Percentiles rank a stretch among this genome's conserved stretches.
Evolutionary conservation across 1,140 invertebrate species (phyloP).

Genomic region (Yoshiicerus persimilis): DNA sequence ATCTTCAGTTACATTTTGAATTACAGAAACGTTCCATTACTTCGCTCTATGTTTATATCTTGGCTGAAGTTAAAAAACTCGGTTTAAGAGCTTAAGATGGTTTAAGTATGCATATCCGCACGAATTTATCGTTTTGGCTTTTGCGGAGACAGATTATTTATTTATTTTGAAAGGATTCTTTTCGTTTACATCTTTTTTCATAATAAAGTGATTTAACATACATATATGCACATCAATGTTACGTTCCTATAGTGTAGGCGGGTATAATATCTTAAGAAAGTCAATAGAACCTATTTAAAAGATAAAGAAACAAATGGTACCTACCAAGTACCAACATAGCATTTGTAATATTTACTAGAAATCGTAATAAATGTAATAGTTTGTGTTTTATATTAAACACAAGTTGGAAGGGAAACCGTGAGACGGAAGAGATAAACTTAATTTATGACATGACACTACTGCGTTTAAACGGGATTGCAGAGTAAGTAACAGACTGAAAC

Average conservation of each 20-base stretch:
- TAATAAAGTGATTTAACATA: neutral
- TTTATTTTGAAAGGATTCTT: neutral
- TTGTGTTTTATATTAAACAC: neutral
- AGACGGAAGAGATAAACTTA: neutral
- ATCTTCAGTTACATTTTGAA: neutral
- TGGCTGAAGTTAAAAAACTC: neutral
- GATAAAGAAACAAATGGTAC: neutral
- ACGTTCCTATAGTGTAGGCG: neutral
- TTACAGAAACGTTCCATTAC: neutral
- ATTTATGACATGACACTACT: neutral
- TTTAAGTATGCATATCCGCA: neutral
- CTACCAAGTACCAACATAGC: neutral
- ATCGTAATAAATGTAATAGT: too few species aligned
- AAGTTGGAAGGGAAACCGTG: neutral
- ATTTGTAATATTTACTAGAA: neutral
- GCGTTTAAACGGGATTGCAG: neutral
- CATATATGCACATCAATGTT: neutral
- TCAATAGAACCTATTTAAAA: neutral
- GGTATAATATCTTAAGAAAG: neutral
- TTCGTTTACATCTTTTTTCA: neutral
- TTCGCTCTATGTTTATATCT: neutral
- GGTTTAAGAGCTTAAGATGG: neutral
- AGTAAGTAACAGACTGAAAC: neutral
- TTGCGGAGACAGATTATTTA: neutral
- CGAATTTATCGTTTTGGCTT: neutral